A percentile compares a stretch with the other conserved stretches of the same genome.
Conservation (phyloP, 2,888 invertebrate species). For the Stenodema calcarata region DNA sequence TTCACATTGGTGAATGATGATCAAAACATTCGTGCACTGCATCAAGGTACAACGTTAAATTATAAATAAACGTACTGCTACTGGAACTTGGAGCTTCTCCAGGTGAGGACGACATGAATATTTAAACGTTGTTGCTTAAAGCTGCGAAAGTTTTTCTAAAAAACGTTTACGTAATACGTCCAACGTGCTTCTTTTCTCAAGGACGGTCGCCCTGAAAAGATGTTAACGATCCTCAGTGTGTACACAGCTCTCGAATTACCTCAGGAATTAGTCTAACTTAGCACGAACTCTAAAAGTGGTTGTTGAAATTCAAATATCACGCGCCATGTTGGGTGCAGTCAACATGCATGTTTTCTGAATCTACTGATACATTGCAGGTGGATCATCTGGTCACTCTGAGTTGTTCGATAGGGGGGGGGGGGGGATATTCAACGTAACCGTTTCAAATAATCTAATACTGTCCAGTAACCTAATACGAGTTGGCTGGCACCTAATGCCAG, state of each 20-base stretch:
- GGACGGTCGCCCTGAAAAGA: background rate
- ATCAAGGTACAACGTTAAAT: background rate
- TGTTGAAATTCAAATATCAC: background rate
- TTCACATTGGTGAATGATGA: too few species aligned
- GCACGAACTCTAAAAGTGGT: background rate
- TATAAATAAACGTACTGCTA: background rate
- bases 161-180: background rate
- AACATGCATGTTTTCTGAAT: background rate
- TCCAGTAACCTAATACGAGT: too few species aligned
- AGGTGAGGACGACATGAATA: background rate
- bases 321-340: background rate
- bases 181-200: slow-evolving; percentile 13
- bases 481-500: too few species aligned
- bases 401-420: too few species aligned
- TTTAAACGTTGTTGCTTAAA: background rate
- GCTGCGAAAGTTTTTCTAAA: slow-evolving; percentile 16
- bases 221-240: background rate
- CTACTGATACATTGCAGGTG: too few species aligned
- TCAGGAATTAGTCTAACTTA: background rate
- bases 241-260: background rate
- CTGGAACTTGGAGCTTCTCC: background rate
- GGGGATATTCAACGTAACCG: too few species aligned
- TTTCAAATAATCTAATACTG: too few species aligned
- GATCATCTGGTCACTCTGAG: too few species aligned
- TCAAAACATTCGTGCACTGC: too few species aligned